Evolutionary conservation across 2,113 vertebrate genomes (phyloP), one percentile per base, ranked within the genome.

Genomic region (Periophthalmodon schlosseri): DNA sequence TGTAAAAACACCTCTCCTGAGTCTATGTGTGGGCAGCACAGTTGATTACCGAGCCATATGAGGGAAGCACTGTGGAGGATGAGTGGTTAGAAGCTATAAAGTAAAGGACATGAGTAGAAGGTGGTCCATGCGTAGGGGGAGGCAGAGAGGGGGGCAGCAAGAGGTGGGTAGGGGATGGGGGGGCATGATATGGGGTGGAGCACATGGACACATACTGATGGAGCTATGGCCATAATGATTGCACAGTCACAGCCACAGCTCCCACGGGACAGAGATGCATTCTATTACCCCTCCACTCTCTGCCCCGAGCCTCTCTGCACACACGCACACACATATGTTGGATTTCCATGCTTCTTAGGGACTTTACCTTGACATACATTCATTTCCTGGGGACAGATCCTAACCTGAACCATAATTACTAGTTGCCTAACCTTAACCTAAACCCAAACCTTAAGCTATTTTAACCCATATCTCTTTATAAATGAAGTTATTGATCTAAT

Each of bases 211-310:
- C 85, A 87, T 89, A 87, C 87, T 92, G 89, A 93, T 93, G 86
- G 88, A 91, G 91, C 88, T 85, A 89, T 90, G 86, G 79, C 86
- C 73, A 81, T 93, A 94, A 93, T 93, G 93, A 93, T 93, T 94
- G 92, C 89, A 89, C 85, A 89, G 91, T 88, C 93, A 94, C 92
- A 92, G 81, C 84, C 87, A 77, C 80, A 84, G 82, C 76, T 46
- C 89, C 90, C 83, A 69, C 64, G 91, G 88, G 91, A 91, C 52
- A 16, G 75, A 20, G 77, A 88, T 84, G 88, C 88, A 88, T 92
- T 93, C 88, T 90, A 91, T 92, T 92, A 91, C 81, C 83, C 69
- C 72, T 79, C 78, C 79, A 74, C 84, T 73, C 76, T 56, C 84
- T 86, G 82, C 81, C 86, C 88, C 23, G 69, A 39, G 65, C 44